Percentiles rank a stretch among this genome's conserved stretches.
Evolutionary conservation across 2,113 vertebrate species (phyloP).

Genomic region (Rafetus swinhoei): DNA sequence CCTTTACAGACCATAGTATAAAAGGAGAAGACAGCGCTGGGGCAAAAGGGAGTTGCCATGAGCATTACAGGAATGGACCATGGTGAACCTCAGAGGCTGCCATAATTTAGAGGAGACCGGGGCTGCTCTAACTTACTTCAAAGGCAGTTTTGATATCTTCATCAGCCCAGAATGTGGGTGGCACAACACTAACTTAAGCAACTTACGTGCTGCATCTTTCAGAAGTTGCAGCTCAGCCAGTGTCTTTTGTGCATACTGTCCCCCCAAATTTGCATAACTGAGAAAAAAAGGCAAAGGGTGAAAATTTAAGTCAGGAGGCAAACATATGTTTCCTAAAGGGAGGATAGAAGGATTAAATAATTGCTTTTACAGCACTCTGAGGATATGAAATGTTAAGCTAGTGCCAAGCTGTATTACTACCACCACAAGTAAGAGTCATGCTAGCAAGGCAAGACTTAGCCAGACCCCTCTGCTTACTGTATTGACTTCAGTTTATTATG

Average conservation of each 20-base stretch:
- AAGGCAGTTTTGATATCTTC: background rate
- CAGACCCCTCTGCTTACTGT: background rate
- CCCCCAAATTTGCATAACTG: background rate
- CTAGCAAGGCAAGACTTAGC: background rate
- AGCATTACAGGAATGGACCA: background rate
- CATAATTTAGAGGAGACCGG: background rate
- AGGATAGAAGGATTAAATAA: background rate
- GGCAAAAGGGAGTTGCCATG: background rate
- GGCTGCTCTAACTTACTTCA: background rate
- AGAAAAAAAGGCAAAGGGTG: background rate
- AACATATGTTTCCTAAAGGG: background rate
- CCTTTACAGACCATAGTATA: background rate
- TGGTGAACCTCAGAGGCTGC: background rate
- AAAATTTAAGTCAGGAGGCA: background rate
- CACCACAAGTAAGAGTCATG: background rate
- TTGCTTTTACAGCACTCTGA: constrained; percentile 21
- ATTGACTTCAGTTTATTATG: constrained; percentile 1
- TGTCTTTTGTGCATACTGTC: background rate
- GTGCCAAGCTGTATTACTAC: background rate
- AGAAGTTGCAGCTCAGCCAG: background rate
- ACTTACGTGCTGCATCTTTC: background rate
- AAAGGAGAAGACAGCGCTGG: background rate
- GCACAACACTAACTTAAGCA: background rate
- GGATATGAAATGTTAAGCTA: background rate
- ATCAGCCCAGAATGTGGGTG: background rate